Evolutionary conservation across 2,797 vertebrate species (phyloP).

Genomic region (Serranus cabrilla): DNA sequence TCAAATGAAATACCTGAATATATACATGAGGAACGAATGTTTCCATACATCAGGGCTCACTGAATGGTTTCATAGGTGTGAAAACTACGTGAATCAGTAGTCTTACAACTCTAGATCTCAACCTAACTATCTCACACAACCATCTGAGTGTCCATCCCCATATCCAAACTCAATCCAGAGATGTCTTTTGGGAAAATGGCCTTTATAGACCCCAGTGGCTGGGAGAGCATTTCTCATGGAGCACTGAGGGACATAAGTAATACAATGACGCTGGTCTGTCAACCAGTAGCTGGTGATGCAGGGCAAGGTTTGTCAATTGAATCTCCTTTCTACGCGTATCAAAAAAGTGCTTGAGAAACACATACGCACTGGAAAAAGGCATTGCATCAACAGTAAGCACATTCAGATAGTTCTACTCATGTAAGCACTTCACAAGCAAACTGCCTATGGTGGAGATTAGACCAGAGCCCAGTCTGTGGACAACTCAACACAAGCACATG

Average conservation of each 20-base stretch:
- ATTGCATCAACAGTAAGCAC: conserved; percentile 38
- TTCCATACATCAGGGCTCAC: background rate
- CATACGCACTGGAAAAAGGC: conserved; percentile 22
- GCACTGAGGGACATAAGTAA: background rate
- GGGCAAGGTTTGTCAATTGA: background rate
- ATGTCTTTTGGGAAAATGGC: background rate
- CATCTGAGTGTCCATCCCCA: background rate
- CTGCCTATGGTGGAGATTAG: conserved; percentile 16
- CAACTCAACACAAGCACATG: conserved; percentile 5
- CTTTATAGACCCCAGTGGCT: background rate
- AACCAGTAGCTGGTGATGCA: background rate
- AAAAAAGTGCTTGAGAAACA: conserved; percentile 16
- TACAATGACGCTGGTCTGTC: background rate
- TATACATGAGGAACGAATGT: background rate
- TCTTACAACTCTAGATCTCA: background rate
- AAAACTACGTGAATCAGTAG: background rate
- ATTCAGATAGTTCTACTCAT: conserved; percentile 33
- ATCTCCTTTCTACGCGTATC: conserved; percentile 12
- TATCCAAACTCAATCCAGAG: background rate
- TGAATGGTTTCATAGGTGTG: no score
- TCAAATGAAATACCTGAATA: background rate
- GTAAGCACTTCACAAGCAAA: conserved; percentile 58
- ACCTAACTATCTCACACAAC: background rate
- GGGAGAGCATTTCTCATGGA: background rate
- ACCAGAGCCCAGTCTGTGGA: conserved; percentile 15